Base-by-base conservation (phyloP, 2,113 vertebrate species). In the Strix aluco region DNA sequence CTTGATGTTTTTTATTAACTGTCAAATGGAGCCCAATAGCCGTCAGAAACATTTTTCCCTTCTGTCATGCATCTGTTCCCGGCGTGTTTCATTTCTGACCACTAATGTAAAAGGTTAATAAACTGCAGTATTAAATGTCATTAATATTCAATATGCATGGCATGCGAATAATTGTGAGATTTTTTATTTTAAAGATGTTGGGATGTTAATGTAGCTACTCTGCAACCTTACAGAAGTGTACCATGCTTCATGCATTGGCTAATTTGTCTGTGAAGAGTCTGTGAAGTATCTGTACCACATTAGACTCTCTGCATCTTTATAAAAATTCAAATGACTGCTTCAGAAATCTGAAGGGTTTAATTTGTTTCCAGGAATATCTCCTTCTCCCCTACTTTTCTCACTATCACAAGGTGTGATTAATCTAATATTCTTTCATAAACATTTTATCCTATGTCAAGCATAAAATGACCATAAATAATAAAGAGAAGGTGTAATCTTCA, bases 1-100 rank as follows among this genome's bases (percentile, higher is more conserved):
- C 96, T 98, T 98, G 98, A 98, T 98, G 92, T 57, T 86, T 98
- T 98, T 98, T 98, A 98, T 98, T 98, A 98, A 98, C 98, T 98
- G 97, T 97, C 98, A 97, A 96, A 98, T 96, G 92, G 90, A 98
- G 94, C 92, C 93, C 96, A 96, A 83, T 84, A 97, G 95, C 96
- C 40, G 0, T 97, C 97, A 97, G 96, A 97, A 97, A 93, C 57
- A 96, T 97, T 98, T 97, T 77, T 65, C 71, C 86, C 84, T 97
- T 97, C 97, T 98, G 97, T 95, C 78, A 44, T 74, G 88, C 83
- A 95, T 96, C 97, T 95, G 88, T 97, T 98, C 94, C 93, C 93
- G 94, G 84, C 6, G 6, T 97, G 92, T 96, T 97, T 97, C 93
- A 95, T 92, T 97, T 98, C 73, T 98, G 98, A 97, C 96, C 97